A percentile compares a stretch with the other conserved stretches of the same genome.
Conservation (phyloP, 2,797 vertebrate species). For the Antennarius maculatus region DNA sequence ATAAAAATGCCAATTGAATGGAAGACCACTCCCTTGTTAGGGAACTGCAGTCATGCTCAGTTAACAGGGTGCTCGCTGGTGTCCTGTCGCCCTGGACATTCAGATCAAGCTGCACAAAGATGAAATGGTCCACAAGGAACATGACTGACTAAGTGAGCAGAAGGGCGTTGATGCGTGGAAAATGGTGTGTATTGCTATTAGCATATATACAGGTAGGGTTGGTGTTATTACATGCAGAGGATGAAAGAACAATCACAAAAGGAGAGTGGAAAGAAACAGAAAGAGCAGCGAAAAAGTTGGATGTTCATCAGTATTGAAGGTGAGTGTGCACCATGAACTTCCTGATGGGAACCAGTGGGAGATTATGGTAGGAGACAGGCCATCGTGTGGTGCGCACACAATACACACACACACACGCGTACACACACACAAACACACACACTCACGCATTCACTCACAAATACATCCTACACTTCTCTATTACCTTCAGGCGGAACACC, state of each 20-base stretch:
- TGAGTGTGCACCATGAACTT: constrained; percentile 47
- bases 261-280: constrained; percentile 7
- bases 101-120: constrained; percentile 24
- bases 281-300: constrained; percentile 1
- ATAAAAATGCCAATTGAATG: constrained; percentile 80
- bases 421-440: constrained; percentile 16
- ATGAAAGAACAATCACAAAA: background rate
- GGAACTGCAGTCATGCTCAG: constrained; percentile 29
- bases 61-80: constrained; percentile 21
- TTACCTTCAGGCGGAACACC: constrained; percentile 73
- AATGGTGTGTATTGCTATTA: background rate
- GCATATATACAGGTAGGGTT: background rate
- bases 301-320: constrained; percentile 35
- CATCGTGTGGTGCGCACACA: constrained; percentile 26
- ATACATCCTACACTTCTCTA: constrained; percentile 39
- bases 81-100: constrained; percentile 43
- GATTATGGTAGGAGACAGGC: constrained; percentile 43
- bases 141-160: constrained; percentile 11
- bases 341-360: constrained; percentile 66
- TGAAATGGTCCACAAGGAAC: constrained; percentile 23
- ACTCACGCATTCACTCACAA: constrained; percentile 7
- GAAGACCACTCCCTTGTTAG: constrained; percentile 52
- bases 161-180: background rate
- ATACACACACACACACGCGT: constrained; percentile 20
- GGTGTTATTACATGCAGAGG: background rate